Evolutionary conservation across 1,140 invertebrate species (phyloP), one percentile per base, ranked within the genome.

Genomic region (Drosophila ananassae): DNA sequence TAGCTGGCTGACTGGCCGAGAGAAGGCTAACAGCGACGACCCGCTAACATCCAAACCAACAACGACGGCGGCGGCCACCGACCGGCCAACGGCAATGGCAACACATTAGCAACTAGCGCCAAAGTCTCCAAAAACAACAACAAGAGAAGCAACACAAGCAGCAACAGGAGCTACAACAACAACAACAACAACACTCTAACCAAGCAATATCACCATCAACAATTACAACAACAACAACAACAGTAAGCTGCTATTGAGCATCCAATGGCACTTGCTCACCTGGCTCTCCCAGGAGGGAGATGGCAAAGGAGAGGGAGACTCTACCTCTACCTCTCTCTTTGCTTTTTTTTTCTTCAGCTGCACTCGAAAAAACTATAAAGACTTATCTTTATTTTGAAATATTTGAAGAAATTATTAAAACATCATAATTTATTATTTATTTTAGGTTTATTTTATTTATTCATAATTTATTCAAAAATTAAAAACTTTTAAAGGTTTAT

Each of bases 181-280:
- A 54, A 47, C 79, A 47, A 37, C 54, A 75, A n/a, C 69, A 56
- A n/a, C 24, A 37, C 30, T 28, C 1, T 28, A 6, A 6, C 3
- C 25, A 2, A 25, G 41, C 41, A 46, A n/a, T 17, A 9, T 24
- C 28, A 30, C 21, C 60, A 47, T 13, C 48, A 30, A 21, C n/a
- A 63, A 32, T 60, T 53, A 34, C 66, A 75, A 17, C 61, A 48
- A 34, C 66, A 75, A 17, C 61, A 48, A n/a, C 39, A 30, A 30
- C 10, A 55, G 39, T 13, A 59, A 48, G 71, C 48, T 37, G 46
- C 32, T n/a, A 60, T 66, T 77, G 82, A 84, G 81, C 74, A 85
- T 66, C 77, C 81, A 85, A 87, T 73, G 77, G 82, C 69, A 87
- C 81, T 85, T 84, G 82, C 78, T 69, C 63, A 67, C 59, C 63